Conservation (phyloP, 2,888 invertebrate genomes). For the Boloria euphrosyne region DNA sequence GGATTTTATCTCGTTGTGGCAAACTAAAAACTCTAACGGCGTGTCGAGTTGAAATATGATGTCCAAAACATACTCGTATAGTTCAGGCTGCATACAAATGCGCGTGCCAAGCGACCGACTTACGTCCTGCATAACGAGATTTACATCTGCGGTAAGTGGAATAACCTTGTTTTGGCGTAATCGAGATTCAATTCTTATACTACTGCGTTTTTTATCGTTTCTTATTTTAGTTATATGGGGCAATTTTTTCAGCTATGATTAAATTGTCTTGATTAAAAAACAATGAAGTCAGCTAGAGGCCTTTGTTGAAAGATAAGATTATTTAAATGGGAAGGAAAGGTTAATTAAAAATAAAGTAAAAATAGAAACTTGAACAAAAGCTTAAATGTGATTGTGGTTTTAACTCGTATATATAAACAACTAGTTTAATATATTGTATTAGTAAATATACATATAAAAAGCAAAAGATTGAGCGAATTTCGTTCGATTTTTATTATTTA, state of each 20-base stretch:
- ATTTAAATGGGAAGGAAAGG: too few species aligned
- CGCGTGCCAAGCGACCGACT: constrained; percentile 15
- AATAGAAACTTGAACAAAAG: too few species aligned
- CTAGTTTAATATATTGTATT: too few species aligned
- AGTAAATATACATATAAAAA: too few species aligned
- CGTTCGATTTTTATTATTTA: too few species aligned
- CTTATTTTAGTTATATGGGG: not conserved
- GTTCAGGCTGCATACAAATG: constrained; percentile 7
- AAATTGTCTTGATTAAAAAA: constrained; percentile 1
- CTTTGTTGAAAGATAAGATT: not conserved
- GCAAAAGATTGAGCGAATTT: too few species aligned
- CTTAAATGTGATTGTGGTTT: too few species aligned
- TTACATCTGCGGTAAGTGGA: constrained; percentile 1
- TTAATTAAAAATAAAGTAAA: too few species aligned
- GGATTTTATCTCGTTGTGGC: not conserved
- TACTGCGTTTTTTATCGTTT: constrained; percentile 1
- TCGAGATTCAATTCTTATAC: not conserved
- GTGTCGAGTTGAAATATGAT: constrained; percentile 9
- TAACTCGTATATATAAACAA: too few species aligned
- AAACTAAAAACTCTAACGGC: not conserved
- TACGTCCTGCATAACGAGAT: constrained; percentile 8
- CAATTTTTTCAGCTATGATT: too few species aligned
- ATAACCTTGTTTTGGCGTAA: not conserved
- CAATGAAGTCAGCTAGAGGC: not conserved
- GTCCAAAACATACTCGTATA: not conserved